Evolutionary conservation across 2,888 invertebrate genomes (phyloP), one percentile per base, ranked within the genome.

Genomic region (Ferdinandea cuprea): DNA sequence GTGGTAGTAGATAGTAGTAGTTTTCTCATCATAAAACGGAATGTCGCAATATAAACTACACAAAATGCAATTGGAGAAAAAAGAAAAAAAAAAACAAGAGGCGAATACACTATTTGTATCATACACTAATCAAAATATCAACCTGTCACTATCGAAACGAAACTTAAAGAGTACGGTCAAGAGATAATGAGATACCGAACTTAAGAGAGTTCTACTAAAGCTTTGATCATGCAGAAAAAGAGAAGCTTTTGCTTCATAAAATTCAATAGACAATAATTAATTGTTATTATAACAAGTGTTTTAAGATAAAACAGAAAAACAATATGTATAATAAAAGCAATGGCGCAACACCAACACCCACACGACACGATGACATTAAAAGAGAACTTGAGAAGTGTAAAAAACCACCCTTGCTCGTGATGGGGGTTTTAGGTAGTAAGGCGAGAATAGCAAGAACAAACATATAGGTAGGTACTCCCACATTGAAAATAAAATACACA

Each of bases 331-430:
- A 48, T 13, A n/a, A 28, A 7, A 19, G 8, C 28, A 21, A 37
- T 59, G 61, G 19, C 32, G 42, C 30, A 61, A 44, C 28, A 65
- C 8, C n/a, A 42, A 54, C 66, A 66, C 66, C 66, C 54, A 66
- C 66, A 66, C 66, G 28, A 48, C 25, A 48, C n/a, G n/a, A 37
- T 30, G 66, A 44, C 54, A 21, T 44, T 17, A 46, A n/a, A 37
- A 37, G 44, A 56, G 44, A 28, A 28, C n/a, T 19, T 40, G 50
- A 59, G 19, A 48, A 40, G 58, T 59, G 71, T 79, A 66, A 79
- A 79, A 73, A 79, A 79, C 66, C 73, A 79, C 79, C 79, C 79
- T 59, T 73, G 40, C 44, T 68, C 42, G 42, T 61, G 61, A 73
- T 73, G 58, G 48, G 37, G 71, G 37, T 32, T 50, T 48, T n/a